These are phyloP conservation scores for Gymnoscopelus microlampas DNA, from an alignment of 2,797 vertebrate species.

Conservation along the genomic window DNA sequence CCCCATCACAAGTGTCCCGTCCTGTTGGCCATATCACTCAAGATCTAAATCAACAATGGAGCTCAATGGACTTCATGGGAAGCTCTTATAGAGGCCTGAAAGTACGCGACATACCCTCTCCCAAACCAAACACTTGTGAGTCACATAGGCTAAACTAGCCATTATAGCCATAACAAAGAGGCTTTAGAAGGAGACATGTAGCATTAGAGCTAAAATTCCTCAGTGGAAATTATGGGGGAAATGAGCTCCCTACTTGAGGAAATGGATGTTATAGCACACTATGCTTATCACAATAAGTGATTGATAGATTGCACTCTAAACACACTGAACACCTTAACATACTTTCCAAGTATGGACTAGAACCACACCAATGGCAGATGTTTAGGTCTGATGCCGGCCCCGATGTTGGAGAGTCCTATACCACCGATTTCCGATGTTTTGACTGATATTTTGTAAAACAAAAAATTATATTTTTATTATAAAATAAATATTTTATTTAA, in stretches of 20 bases:
- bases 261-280: slow-evolving; percentile 67
- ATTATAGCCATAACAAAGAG: slow-evolving; percentile 78
- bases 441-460: too few species aligned
- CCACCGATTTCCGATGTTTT: too few species aligned
- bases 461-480: too few species aligned
- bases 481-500: too few species aligned
- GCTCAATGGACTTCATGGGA: slow-evolving; percentile 60
- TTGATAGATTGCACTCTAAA: slow-evolving; percentile 57
- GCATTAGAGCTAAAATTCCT: slow-evolving; percentile 70
- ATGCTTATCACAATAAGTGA: slow-evolving; percentile 61
- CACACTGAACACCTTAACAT: slow-evolving; percentile 49
- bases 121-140: slow-evolving; percentile 77
- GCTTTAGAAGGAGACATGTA: slow-evolving; percentile 67
- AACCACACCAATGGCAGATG: too few species aligned
- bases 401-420: too few species aligned
- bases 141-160: slow-evolving; percentile 68
- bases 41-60: slow-evolving; percentile 66
- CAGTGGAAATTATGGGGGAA: slow-evolving; percentile 59
- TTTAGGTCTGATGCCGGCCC: too few species aligned
- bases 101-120: slow-evolving; percentile 57
- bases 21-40: slow-evolving; percentile 62
- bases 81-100: slow-evolving; percentile 65
- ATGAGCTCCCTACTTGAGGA: slow-evolving; percentile 59
- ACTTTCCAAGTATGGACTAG: neutral
- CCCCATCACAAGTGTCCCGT: slow-evolving; percentile 66